Percentiles rank a stretch among this genome's conserved stretches.
phyloP scores from a whole-genome alignment of 2,888 invertebrate species.

The Sturmia bella region DNA sequence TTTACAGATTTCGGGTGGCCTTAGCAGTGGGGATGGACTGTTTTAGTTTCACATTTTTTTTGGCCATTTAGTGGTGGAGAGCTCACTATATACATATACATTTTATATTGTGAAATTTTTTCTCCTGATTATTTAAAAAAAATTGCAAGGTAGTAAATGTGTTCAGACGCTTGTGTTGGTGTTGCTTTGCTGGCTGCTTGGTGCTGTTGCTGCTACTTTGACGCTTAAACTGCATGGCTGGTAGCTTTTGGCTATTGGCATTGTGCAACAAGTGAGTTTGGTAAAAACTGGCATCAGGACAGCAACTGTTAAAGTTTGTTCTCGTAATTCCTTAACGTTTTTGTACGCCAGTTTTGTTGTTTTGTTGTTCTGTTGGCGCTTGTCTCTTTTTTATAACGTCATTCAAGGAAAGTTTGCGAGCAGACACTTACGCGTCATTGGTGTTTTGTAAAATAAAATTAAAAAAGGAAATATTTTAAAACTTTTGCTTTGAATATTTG shows the following conservation, averaged over 20 bases:
- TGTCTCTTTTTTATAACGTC: conserved; percentile 34
- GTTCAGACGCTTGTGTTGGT: background rate
- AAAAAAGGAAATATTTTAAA: conserved; percentile 41
- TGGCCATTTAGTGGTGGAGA: conserved; percentile 51
- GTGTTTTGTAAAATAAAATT: conserved; percentile 38
- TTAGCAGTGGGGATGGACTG: background rate
- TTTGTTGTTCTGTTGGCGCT: conserved; percentile 24
- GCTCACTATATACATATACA: background rate
- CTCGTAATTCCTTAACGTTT: conserved; percentile 62
- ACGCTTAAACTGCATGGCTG: conserved; percentile 52
- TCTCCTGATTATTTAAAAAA: conserved; percentile 23
- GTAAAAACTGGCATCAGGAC: conserved; percentile 81
- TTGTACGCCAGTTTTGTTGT: conserved; percentile 9
- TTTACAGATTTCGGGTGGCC: background rate
- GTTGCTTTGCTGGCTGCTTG: conserved; percentile 26
- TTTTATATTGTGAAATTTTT: conserved; percentile 73
- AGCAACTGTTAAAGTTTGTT: conserved; percentile 74
- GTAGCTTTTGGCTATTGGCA: conserved; percentile 72
- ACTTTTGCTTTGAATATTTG: conserved; percentile 60
- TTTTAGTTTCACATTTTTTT: conserved; percentile 49
- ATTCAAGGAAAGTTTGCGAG: conserved; percentile 45
- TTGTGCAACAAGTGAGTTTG: conserved; percentile 83
- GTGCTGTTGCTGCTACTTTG: conserved; percentile 45
- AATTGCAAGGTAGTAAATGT: conserved; percentile 24
- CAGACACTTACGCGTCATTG: conserved; percentile 66